Evolutionary conservation across 2,888 invertebrate species (phyloP).

Genomic region (Meandrusa payeni): DNA sequence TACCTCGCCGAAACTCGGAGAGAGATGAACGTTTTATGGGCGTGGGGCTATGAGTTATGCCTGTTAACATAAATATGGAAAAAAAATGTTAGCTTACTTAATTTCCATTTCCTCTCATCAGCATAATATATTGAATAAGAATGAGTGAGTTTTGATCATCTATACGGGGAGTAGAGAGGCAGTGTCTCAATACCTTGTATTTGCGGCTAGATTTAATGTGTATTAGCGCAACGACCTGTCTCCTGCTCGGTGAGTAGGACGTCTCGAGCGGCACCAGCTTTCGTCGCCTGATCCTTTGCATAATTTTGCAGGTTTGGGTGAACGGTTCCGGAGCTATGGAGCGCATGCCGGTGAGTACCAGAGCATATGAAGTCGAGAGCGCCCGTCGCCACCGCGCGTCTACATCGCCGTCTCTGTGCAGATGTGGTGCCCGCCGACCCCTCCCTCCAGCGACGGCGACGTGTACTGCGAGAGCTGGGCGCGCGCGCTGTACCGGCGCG

Average conservation of each 20-base stretch:
- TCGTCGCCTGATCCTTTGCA: slow-evolving; percentile 27
- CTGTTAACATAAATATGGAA: too few relatives aligned
- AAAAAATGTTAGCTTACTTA: too few relatives aligned
- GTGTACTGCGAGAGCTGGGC: slow-evolving; percentile 93
- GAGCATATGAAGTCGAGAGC: neutral
- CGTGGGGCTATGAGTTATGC: too few relatives aligned
- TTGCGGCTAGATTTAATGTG: too few relatives aligned
- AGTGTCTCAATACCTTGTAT: too few relatives aligned
- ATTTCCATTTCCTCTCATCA: too few relatives aligned
- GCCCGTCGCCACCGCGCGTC: neutral
- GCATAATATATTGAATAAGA: too few relatives aligned
- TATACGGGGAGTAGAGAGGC: too few relatives aligned
- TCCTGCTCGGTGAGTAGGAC: slow-evolving; percentile 9
- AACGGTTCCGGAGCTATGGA: slow-evolving; percentile 83
- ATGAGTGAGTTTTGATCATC: too few relatives aligned
- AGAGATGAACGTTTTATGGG: too few relatives aligned
- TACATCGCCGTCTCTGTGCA: slow-evolving; percentile 50
- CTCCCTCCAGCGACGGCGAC: slow-evolving; percentile 95
- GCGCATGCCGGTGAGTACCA: slow-evolving; percentile 89
- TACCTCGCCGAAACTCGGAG: too few relatives aligned
- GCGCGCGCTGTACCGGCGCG: slow-evolving; percentile 91
- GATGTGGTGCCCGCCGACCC: slow-evolving; percentile 99
- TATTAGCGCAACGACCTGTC: too few relatives aligned
- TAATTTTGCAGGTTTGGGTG: slow-evolving; percentile 85
- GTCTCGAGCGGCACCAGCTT: neutral